Base-by-base conservation (phyloP, 1,140 invertebrate genomes). In the Sarcophaga bullata region DNA sequence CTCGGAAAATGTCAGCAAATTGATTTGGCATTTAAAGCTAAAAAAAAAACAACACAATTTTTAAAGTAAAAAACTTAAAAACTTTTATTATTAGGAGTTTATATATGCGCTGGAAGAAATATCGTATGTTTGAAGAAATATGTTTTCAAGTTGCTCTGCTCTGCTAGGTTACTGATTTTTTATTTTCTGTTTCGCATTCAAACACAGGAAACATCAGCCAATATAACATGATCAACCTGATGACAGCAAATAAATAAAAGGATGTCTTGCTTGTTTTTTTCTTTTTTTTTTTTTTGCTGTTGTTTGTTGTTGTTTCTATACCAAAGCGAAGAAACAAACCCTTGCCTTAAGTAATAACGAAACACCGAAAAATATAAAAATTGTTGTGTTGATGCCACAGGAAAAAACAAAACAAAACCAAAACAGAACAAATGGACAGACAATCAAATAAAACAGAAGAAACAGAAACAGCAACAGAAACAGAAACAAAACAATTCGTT, bases 401-500 rank as follows among this genome's bases (percentile, higher is more conserved):
- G 25, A 37, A 37, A 37, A 37, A 37, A 37, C n/a, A 37, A 37
- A 37, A 37, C 25, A 1, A 37, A 37, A 37, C 1, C 25, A 37
- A 4, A 37, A 37, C 25, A 37, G 25, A 37, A 37, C 25, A 37
- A 2, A 54, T 54, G 52, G 52, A 54, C 25, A 47, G 17, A 15
- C 68, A 73, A 73, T 19, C 25, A 73, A 13, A 17, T 19, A n/a
- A 46, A 49, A 47, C 9, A 13, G 13, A n/a, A 17, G 73, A 13
- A 49, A 48, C 47, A 76, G 8, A 10, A 25, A 10, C 49, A 80
- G 10, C 52, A 80, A 25, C n/a, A 80, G 49, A 54, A 52, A 80
- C 19, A 17, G 48, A 88, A 88, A 87, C 87, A 87, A 58, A 88
- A 88, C 87, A 88, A 88, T 88, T 88, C 87, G 87, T 86, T 88